Evolutionary conservation across 1,140 invertebrate species (phyloP), one percentile per base, ranked within the genome.

Genomic region (Aethina tumida): DNA sequence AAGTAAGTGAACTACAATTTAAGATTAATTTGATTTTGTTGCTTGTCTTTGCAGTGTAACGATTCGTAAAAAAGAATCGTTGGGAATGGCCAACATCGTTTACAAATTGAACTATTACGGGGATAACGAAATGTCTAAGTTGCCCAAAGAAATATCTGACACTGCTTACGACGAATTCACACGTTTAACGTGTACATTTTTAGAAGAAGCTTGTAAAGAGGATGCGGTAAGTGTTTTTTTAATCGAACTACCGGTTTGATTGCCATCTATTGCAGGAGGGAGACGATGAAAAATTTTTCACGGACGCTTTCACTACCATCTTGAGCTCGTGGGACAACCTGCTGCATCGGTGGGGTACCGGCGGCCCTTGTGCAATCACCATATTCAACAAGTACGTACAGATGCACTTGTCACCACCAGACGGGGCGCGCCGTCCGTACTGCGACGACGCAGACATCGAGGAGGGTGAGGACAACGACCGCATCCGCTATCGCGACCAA

Each of bases 321-420:
- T 63, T 92, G n/a, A 77, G 81, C 54, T 76, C 79, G 0, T 93
- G 88, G 88, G 68, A 77, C 26, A 68, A 69, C 18, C 63, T 85
- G 41, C 58, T 81, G 5, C 70, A 71, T 41, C 74, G 81, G 18
- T 50, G 40, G 12, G 16, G 24, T 8, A 30, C 24, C 6, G 62
- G 66, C 33, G 60, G 66, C 35, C 58, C 53, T 13, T 63, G 44
- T 34, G 49, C 64, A 8, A 46, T 58, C 1, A 64, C 69, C 45
- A 71, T 92, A 43, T 89, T 93, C 59, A 81, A 86, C 54, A 77
- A 74, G 6, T 91, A 88, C 56, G 52, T 93, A n/a, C 75, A 82
- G 49, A 82, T 77, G 50, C 81, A 90, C 63, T 63, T 93, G 31
- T 76, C 79, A 18, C 74, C 83, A 8, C 88, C 87, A 1, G 81